These are phyloP conservation scores for Galerucella calmariensis DNA, from an alignment of 2,888 invertebrate species.

Conservation along the genomic window DNA sequence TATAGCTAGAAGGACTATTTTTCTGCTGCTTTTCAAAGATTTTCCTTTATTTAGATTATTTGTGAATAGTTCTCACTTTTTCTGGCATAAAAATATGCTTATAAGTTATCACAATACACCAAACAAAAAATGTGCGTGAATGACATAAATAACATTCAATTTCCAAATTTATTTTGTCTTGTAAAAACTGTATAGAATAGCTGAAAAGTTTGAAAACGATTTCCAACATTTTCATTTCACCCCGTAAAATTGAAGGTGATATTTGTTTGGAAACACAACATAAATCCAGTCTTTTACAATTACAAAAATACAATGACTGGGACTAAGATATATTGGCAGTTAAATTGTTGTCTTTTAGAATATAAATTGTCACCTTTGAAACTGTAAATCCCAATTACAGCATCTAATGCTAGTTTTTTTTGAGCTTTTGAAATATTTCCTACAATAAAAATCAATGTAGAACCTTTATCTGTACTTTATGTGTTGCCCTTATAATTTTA, in stretches of 20 bases:
- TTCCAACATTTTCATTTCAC: no score
- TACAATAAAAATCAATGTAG: neutral
- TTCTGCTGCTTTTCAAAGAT: neutral
- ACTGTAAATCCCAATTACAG: neutral
- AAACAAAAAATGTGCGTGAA: neutral
- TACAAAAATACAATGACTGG: neutral
- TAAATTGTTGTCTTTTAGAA: neutral
- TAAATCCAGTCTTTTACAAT: neutral
- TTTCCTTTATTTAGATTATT: neutral
- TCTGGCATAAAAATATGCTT: neutral
- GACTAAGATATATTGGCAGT: neutral
- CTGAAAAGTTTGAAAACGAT: no score
- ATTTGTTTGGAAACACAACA: neutral
- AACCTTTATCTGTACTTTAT: no score
- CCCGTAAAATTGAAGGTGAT: neutral
- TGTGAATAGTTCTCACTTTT: constrained; percentile 2
- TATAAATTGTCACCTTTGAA: neutral
- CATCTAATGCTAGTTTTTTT: neutral
- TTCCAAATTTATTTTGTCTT: neutral
- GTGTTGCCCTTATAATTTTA: no score
- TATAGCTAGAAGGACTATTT: neutral
- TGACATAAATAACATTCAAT: neutral
- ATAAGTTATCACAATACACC: neutral
- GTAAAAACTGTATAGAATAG: neutral
- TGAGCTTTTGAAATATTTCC: neutral